A percentile compares a stretch with the other conserved stretches of the same genome.
phyloP scores from a whole-genome alignment of 2,113 vertebrate genomes.

The Pterophyllum scalare region DNA sequence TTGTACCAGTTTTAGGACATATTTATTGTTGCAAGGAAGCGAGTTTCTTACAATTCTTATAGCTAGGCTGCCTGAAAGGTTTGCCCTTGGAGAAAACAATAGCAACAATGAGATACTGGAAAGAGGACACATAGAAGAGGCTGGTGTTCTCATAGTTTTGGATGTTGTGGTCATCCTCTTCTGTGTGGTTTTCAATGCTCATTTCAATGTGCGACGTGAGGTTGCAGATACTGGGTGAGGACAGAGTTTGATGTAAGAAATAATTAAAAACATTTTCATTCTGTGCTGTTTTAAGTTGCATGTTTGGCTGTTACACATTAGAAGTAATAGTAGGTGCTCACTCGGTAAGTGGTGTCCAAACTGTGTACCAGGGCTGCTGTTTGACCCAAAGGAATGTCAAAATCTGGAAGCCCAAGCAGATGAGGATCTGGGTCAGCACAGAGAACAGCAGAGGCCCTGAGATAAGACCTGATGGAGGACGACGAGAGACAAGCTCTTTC shows the following conservation, averaged over 20 bases:
- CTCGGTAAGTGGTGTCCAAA: conserved; percentile 83
- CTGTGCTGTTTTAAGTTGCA: not conserved
- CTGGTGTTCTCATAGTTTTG: conserved; percentile 96
- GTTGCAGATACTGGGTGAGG: conserved; percentile 84
- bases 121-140: conserved; percentile 95
- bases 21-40: not conserved
- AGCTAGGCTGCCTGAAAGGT: conserved; percentile 96
- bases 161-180: conserved; percentile 87
- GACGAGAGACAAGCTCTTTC: conserved; percentile 91
- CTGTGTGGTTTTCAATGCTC: conserved; percentile 76
- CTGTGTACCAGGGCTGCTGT: conserved; percentile 88
- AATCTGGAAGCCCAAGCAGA: conserved; percentile 92
- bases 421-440: conserved; percentile 93
- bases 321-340: conserved; percentile 76
- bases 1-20: not conserved
- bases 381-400: conserved; percentile 90
- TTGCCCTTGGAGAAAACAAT: conserved; percentile 98
- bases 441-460: conserved; percentile 93
- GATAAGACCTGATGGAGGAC: conserved; percentile 94
- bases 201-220: conserved; percentile 64
- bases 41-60: conserved; percentile 90
- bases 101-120: conserved; percentile 97
- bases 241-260: not conserved
- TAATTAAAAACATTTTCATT: not conserved
- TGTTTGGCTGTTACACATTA: not conserved